Evolutionary conservation across 2,888 invertebrate species (phyloP), one percentile per base, ranked within the genome.

Genomic region (Netelia inedita): DNA sequence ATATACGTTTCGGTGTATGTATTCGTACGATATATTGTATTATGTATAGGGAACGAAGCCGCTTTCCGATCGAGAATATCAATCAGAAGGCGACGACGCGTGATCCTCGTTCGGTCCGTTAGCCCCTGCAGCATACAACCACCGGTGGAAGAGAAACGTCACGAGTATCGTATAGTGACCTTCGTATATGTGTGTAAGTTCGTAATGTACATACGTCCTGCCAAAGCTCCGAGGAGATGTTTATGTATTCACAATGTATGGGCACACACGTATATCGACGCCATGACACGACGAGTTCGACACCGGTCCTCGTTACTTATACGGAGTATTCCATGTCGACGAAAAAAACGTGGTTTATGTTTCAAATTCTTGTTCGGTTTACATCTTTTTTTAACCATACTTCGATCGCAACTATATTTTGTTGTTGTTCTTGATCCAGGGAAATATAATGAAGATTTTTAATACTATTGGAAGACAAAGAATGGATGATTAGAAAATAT

Each of bases 21-120:
- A 35, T 35, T 35, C 35, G 35, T 35, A 6, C 35, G 35, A 46
- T 46, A 46, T 46, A 46, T 21, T 66, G 46, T 43, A 46, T 19
- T 43, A 66, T 66, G 21, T 19, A 66, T 43, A 43, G 65, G 41
- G 46, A 46, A 69, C 63, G 57, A 76, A 69, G 75, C 75, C 65
- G 71, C 65, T 82, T 82, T 76, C 78, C 78, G 78, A 78, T 63
- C 61, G 69, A 46, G 78, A 78, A 78, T 78, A 78, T 82, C 82
- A 76, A 82, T 82, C 82, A 55, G 71, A 76, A 82, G 68, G 43
- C 76, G 76, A 76, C 71, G 76, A 76, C 76, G 82, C 82, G 71
- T 69, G 76, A 76, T 76, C 35, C 82, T 46, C 46, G 46, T 14
- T 68, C 46, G 68, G 46, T 14, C 76, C 46, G 68, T 78, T 78